A percentile compares a stretch with the other conserved stretches of the same genome.
Conservation (phyloP, 1,140 invertebrate genomes). For the Drosophila obscura region DNA sequence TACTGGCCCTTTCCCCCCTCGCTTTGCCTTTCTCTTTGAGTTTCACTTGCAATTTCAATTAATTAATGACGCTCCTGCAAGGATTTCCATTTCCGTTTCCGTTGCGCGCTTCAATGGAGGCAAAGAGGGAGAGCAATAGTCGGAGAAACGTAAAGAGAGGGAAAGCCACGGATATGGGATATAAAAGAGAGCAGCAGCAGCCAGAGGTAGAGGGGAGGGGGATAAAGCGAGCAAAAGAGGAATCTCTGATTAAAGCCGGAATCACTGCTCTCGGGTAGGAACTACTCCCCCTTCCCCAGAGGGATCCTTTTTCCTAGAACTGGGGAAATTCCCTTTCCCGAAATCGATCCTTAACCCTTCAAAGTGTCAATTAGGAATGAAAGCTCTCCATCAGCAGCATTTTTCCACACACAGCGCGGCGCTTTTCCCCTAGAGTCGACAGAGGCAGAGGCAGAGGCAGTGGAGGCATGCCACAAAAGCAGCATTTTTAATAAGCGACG, state of each 20-base stretch:
- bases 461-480: conserved; percentile 2
- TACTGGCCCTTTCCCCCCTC: background rate
- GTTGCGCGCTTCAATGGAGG: background rate
- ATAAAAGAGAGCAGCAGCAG: background rate
- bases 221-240: background rate
- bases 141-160: conserved; percentile 5
- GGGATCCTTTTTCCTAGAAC: no score
- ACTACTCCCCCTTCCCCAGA: background rate
- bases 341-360: background rate
- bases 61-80: conserved; percentile 55
- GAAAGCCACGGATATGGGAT: no score
- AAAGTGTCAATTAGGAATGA: conserved; percentile 37
- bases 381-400: background rate
- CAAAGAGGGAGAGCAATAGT: background rate
- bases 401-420: background rate
- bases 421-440: background rate
- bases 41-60: conserved; percentile 53
- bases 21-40: conserved; percentile 25
- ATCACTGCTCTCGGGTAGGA: background rate
- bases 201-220: background rate
- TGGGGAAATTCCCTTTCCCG: no score
- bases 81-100: conserved; percentile 36
- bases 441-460: background rate
- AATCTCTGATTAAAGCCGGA: background rate
- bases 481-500: conserved; percentile 42